A percentile compares a stretch with the other conserved stretches of the same genome.
Evolutionary conservation across 2,888 invertebrate genomes (phyloP).

Genomic region (Erannis defoliaria): DNA sequence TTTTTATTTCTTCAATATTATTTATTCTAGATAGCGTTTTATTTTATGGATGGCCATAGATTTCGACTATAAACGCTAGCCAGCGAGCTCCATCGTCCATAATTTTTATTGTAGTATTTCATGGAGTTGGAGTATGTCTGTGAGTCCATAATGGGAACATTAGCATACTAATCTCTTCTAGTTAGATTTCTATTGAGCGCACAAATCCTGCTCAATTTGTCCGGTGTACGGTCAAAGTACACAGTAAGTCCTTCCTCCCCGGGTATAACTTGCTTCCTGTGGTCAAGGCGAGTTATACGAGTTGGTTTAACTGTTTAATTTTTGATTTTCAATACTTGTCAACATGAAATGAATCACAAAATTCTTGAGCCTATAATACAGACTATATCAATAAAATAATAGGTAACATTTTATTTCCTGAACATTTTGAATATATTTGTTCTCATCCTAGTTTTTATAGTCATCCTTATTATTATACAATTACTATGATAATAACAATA

Average conservation of each 20-base stretch:
- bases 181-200: slow-evolving; percentile 72
- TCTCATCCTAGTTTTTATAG: too few relatives aligned
- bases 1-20: slow-evolving; percentile 60
- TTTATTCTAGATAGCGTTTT: slow-evolving; percentile 70
- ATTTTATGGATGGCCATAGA: slow-evolving; percentile 77
- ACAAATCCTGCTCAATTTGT: slow-evolving; percentile 68
- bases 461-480: too few relatives aligned
- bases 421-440: too few relatives aligned
- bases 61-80: slow-evolving; percentile 75
- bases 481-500: too few relatives aligned
- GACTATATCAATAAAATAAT: too few relatives aligned
- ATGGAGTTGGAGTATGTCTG: slow-evolving; percentile 69
- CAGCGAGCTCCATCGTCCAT: slow-evolving; percentile 81
- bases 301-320: neutral
- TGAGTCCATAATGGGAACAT: slow-evolving; percentile 71
- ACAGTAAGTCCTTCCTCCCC: slow-evolving; percentile 75
- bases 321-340: neutral
- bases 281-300: neutral
- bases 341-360: too few relatives aligned
- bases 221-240: slow-evolving; percentile 46
- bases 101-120: slow-evolving; percentile 77
- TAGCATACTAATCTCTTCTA: slow-evolving; percentile 84
- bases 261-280: slow-evolving; percentile 44
- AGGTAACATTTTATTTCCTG: too few relatives aligned
- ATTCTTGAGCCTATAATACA: too few relatives aligned